Evolutionary conservation across 2,888 invertebrate genomes (phyloP).

Genomic region (Drosophila atroscutellata): DNA sequence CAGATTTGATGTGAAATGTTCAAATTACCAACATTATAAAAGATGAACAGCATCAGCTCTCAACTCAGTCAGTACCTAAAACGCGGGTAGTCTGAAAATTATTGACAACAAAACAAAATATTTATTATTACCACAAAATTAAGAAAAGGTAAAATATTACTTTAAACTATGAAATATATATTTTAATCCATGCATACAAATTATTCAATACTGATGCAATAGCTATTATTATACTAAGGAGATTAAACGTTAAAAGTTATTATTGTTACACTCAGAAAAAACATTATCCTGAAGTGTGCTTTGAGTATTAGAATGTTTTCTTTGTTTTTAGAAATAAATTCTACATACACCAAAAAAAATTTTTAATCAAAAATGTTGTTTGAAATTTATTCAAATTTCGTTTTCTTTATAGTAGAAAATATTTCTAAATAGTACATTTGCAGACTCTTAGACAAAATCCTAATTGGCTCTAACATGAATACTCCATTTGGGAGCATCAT

Average conservation of each 20-base stretch:
- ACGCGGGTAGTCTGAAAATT: conserved; percentile 24
- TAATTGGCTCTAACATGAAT: not conserved
- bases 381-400: not conserved
- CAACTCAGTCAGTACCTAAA: conserved; percentile 20
- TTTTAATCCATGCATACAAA: not conserved
- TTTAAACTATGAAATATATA: not conserved
- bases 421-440: not conserved
- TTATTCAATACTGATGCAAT: not conserved
- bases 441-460: not conserved
- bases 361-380: rapidly evolving
- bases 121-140: not conserved
- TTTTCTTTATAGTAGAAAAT: not conserved
- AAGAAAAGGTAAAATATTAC: not conserved
- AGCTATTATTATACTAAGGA: not conserved
- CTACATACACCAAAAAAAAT: not conserved
- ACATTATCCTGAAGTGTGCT: not conserved
- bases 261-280: not conserved
- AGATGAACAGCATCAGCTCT: conserved; percentile 65
- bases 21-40: conserved; percentile 78
- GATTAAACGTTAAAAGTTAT: not conserved
- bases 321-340: not conserved
- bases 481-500: not conserved
- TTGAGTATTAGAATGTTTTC: not conserved
- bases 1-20: conserved; percentile 80
- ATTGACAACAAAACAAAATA: not conserved